Base-by-base conservation (phyloP, 2,113 vertebrate species). In the Microcebus lehilahytsara region DNA sequence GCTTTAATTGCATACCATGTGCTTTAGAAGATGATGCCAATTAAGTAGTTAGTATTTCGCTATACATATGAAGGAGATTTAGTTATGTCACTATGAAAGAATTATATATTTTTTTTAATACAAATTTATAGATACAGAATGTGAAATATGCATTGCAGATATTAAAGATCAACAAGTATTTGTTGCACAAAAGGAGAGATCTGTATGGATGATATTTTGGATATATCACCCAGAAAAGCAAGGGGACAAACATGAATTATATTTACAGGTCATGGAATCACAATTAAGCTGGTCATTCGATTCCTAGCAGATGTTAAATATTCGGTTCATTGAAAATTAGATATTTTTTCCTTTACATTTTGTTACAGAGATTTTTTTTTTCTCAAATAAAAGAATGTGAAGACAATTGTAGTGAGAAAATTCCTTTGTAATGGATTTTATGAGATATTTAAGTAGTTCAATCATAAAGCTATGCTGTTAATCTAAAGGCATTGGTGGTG, bases 11-110 rank as follows among this genome's bases (percentile, higher is more conserved):
- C 96, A 85, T 90, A 37, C 40, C 13, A 13, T 80, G 53, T 96
- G 53, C 75, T 95, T 85, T 93, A 95, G 97, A 98, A 96, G 72
- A 98, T 98, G 97, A 97, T 93, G 34, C 40, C 93, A 97, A 97
- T 98, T 97, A 97, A 97, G 92, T 91, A 75, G 87, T 97, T 98
- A 95, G 66, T 40, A 97, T 80, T 97, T 95, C 96, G 80, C 78
- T 94, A 30, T 87, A 97, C 62, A 64, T 95, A 75, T 83, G 74
- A 83, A 95, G 75, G 46, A 30, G 46, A 80, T 93, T 93, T 95
- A 89, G 85, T 85, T 96, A 69, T 74, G 17, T 67, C 9, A 40
- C 72, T 86, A 51, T 72, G 51, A 79, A 95, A 90, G 46, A 94
- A 92, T 84, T 79, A n/a, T 64, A 91, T 74, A 51, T 92, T 22